Conservation (phyloP, 2,888 invertebrate genomes). For the Colletes collaris region DNA sequence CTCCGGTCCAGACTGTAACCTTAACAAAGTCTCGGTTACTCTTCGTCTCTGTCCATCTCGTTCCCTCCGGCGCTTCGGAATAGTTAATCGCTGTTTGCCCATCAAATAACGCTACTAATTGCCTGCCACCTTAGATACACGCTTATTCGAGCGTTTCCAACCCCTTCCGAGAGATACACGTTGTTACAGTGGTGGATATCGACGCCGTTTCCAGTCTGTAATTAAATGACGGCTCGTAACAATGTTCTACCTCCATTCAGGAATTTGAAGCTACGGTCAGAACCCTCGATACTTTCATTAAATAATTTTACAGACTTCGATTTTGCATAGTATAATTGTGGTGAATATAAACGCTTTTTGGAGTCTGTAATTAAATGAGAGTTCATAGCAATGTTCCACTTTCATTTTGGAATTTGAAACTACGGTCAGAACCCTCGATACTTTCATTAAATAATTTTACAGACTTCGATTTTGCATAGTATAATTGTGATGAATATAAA, state of each 20-base stretch:
- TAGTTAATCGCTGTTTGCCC: constrained; percentile 61
- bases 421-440: too few species aligned
- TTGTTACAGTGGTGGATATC: constrained; percentile 10
- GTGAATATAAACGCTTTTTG: too few species aligned
- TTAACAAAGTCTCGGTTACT: constrained; percentile 54
- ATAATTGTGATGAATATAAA: too few species aligned
- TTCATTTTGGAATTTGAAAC: too few species aligned
- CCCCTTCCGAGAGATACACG: neutral
- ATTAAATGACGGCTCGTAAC: constrained; percentile 17
- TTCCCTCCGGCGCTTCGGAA: constrained; percentile 38
- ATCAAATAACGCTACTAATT: constrained; percentile 65
- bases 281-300: too few species aligned
- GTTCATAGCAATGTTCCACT: too few species aligned
- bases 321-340: too few species aligned
- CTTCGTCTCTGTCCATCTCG: neutral
- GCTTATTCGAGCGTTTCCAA: constrained; percentile 31
- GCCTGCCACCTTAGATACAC: constrained; percentile 46
- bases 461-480: too few species aligned
- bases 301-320: too few species aligned
- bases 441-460: too few species aligned
- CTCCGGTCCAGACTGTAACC: constrained; percentile 54
- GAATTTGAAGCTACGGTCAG: neutral
- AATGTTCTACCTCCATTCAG: neutral
- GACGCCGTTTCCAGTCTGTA: neutral
- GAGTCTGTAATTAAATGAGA: too few species aligned